Evolutionary conservation across 2,113 vertebrate genomes (phyloP).

Genomic region (cat (Felis catus)): F.catus_Fca126_mat1.0 CM031414.1:41927501-41928000

Average conservation of each 20-base stretch:
- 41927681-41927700: neutral
- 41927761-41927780: neutral
- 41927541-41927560: too few species aligned
- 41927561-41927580: too few species aligned
- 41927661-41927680: neutral
- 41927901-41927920: neutral
- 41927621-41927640: too few species aligned
- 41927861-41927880: neutral
- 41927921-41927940: rapidly evolving
- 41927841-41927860: neutral
- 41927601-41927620: too few species aligned
- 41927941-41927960: rapidly evolving
- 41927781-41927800: neutral
- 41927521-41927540: too few species aligned
- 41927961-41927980: neutral
- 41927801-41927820: neutral
- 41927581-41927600: too few species aligned
- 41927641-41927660: too few species aligned
- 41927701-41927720: neutral
- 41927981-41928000: rapidly evolving
- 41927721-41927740: neutral
- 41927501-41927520: too few species aligned
- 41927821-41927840: neutral
- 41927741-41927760: neutral
- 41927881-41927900: neutral